A percentile compares a stretch with the other conserved stretches of the same genome.
Conservation (phyloP, 2,797 vertebrate genomes). For the Pitangus sulphuratus region DNA sequence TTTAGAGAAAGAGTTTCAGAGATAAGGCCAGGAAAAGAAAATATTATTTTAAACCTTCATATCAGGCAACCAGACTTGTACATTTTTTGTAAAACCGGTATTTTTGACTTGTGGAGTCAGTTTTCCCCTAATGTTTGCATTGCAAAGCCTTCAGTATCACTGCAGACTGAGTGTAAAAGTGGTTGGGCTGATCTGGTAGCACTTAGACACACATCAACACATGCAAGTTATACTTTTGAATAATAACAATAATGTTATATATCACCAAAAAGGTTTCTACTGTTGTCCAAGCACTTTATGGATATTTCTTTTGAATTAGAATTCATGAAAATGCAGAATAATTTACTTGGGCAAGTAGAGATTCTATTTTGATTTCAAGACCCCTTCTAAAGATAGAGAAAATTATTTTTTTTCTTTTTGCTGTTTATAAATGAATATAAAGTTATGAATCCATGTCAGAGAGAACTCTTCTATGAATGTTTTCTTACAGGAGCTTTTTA, state of each 20-base stretch:
- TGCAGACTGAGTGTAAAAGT: not conserved
- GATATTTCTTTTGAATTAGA: not conserved
- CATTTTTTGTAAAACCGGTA: not conserved
- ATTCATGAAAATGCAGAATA: not conserved
- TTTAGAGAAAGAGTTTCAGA: not conserved
- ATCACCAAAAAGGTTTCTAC: not conserved
- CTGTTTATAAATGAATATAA: not conserved
- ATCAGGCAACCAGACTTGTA: not conserved
- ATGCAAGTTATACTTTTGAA: not conserved
- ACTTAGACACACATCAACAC: not conserved
- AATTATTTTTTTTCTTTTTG: not conserved
- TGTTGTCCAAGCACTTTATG: not conserved
- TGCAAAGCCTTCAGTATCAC: not conserved
- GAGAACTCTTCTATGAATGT: not conserved
- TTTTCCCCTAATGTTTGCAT: not conserved
- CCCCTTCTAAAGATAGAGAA: not conserved
- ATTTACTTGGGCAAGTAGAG: not conserved
- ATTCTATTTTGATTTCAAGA: not conserved
- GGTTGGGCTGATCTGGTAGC: not conserved
- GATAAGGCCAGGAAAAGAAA: not conserved
- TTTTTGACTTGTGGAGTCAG: not conserved
- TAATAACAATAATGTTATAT: not conserved
- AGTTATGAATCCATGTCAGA: not conserved
- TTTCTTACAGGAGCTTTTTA: constrained; percentile 8
- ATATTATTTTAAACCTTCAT: not conserved